Evolutionary conservation across 1,140 invertebrate species (phyloP), one percentile per base, ranked within the genome.

Genomic region (Neocloeon triangulifer): DNA sequence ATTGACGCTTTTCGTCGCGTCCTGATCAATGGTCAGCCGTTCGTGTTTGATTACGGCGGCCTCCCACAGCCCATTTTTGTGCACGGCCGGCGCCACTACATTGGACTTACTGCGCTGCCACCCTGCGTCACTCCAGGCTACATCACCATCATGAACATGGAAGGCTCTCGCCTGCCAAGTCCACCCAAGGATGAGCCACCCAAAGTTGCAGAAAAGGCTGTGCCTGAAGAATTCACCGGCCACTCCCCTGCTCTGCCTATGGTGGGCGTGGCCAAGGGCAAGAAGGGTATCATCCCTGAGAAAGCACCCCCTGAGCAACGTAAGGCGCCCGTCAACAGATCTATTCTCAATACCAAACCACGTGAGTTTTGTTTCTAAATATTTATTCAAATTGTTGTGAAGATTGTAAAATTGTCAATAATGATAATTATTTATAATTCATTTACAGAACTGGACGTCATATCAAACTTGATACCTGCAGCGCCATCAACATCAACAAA

Each of bases 1-100:
- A 70, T 69, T 7, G 74, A 85, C 43, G 59, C 71, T 0, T 57
- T 86, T 10, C 54, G 64, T 36, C 76, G 69, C 4, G 73, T 78
- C 1, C 46, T 81, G n/a, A 65, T 91, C 7, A 84, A 89, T 46
- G 79, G 81, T 25, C 62, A 40, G 38, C 19, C 25, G 34, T 37
- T 41, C 14, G 51, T 51, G 36, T 57, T 66, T 2, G 73, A 85
- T 37, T 95, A 91, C 59, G 89, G 88, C 28, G 89, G 86, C 7
- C 59, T 91, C 23, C 86, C 88, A 1, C 82, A 86, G 44, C 73
- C 84, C 1, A 73, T 91, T 32, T 63, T 74, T 30, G 61, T 92
- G 17, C 66, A 70, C 15, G 73, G 70, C 13, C 69, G 71, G 36
- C 75, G 75, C 39, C 78, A 86, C 51, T 86, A 77, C 41, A 65